phyloP scores from a whole-genome alignment of 2,888 invertebrate species.

The Linnaemya vulpina region DNA sequence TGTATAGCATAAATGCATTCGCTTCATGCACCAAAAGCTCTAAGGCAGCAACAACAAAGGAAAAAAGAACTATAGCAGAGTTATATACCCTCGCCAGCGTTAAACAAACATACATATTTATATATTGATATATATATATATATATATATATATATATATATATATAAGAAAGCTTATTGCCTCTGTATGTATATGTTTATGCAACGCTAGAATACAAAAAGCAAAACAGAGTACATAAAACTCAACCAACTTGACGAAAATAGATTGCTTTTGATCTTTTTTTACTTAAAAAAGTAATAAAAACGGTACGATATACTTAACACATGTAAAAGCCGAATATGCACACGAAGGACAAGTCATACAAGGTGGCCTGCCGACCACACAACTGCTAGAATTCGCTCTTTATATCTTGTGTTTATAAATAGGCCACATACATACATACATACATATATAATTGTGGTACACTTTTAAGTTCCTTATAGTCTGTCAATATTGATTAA shows the following conservation, averaged over 20 bases:
- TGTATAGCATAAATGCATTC: conserved; percentile 55
- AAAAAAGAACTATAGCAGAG: conserved; percentile 27
- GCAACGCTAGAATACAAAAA: conserved; percentile 1
- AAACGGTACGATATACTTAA: conserved; percentile 27
- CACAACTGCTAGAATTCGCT: no score
- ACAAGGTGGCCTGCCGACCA: not conserved
- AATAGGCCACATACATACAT: no score
- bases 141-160: not conserved
- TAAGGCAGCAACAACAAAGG: conserved; percentile 18
- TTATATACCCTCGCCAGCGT: conserved; percentile 24
- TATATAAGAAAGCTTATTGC: not conserved
- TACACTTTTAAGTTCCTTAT: no score
- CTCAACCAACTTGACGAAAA: conserved; percentile 53
- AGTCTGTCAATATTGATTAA: no score
- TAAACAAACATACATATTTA: not conserved
- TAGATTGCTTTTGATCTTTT: conserved; percentile 41
- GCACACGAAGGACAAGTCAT: conserved; percentile 3
- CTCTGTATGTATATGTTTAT: not conserved
- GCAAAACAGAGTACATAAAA: not conserved
- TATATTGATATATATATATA: no score
- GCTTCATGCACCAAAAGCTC: conserved; percentile 60
- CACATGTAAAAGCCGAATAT: conserved; percentile 20
- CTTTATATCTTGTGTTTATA: no score
- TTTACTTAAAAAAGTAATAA: conserved; percentile 33
- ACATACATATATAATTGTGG: no score